Evolutionary conservation across 2,113 vertebrate species (phyloP).

Genomic region (Gallinago media): DNA sequence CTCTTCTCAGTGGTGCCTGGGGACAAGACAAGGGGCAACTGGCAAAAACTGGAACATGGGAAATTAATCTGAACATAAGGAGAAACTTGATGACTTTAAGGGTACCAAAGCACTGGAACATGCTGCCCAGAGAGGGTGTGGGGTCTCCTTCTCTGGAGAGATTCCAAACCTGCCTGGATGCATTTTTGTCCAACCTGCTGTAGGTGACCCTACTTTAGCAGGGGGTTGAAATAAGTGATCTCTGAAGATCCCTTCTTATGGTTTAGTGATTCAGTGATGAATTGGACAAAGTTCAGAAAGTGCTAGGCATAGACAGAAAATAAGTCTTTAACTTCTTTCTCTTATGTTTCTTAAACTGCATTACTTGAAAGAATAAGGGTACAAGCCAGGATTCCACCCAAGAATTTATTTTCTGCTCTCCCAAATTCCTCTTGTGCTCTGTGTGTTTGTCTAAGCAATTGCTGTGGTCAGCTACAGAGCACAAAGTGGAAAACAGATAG

Average conservation of each 20-base stretch:
- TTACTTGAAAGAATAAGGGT: neutral
- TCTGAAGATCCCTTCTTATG: neutral
- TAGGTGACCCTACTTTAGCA: neutral
- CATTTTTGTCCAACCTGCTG: neutral
- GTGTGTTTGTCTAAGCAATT: neutral
- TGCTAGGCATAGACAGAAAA: neutral
- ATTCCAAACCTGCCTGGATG: neutral
- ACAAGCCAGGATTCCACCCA: neutral
- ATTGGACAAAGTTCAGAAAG: neutral
- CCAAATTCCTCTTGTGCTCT: neutral
- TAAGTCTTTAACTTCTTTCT: neutral
- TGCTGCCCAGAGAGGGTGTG: neutral
- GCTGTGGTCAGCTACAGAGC: neutral
- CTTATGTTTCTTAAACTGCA: neutral
- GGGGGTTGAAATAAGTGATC: neutral
- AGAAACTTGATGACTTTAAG: neutral
- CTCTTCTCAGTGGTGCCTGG: neutral
- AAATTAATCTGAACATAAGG: neutral
- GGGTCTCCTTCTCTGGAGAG: neutral
- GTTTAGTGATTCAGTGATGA: neutral
- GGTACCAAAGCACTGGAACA: neutral
- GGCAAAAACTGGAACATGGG: neutral
- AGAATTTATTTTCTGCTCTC: neutral
- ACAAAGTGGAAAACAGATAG: neutral
- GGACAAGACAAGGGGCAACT: neutral